Evolutionary conservation across 2,888 invertebrate species (phyloP).

Genomic region (Drosophila rubida): DNA sequence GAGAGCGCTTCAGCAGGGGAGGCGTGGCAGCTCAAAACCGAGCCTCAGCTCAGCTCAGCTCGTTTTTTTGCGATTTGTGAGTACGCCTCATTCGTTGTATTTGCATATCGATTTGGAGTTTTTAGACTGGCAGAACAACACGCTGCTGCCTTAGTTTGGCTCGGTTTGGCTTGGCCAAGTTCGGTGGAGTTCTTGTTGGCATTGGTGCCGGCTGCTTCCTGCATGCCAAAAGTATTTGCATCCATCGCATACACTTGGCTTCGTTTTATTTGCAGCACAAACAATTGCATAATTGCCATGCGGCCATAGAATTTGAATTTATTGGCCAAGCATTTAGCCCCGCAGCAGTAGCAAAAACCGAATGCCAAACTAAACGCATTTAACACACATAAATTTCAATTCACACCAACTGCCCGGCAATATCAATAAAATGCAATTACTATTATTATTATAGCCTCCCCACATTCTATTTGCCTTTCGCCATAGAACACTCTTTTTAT

Average conservation of each 20-base stretch:
- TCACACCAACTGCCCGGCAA: slow-evolving; percentile 33
- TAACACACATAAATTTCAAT: slow-evolving; percentile 45
- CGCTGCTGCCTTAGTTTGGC: slow-evolving; percentile 28
- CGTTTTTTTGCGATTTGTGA: slow-evolving; percentile 67
- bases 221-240: slow-evolving; percentile 59
- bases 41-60: slow-evolving; percentile 47
- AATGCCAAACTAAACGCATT: slow-evolving; percentile 39
- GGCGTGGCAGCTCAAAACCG: slow-evolving; percentile 51
- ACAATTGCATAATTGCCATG: slow-evolving; percentile 79
- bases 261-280: slow-evolving; percentile 74
- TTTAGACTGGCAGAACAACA: slow-evolving; percentile 71
- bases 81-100: slow-evolving; percentile 75
- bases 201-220: slow-evolving; percentile 31
- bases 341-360: slow-evolving; percentile 17
- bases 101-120: slow-evolving; percentile 82
- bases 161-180: slow-evolving; percentile 20
- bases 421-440: slow-evolving; percentile 38
- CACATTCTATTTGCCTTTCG: background rate
- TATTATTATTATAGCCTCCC: slow-evolving; percentile 27
- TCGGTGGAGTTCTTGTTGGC: slow-evolving; percentile 3
- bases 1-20: slow-evolving; percentile 19
- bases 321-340: slow-evolving; percentile 56
- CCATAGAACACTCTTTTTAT: background rate
- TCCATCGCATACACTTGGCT: slow-evolving; percentile 60
- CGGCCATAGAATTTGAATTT: slow-evolving; percentile 64